These are phyloP conservation scores for Osmerus mordax DNA, from an alignment of 2,113 vertebrate genomes.

Conservation along the genomic window DNA sequence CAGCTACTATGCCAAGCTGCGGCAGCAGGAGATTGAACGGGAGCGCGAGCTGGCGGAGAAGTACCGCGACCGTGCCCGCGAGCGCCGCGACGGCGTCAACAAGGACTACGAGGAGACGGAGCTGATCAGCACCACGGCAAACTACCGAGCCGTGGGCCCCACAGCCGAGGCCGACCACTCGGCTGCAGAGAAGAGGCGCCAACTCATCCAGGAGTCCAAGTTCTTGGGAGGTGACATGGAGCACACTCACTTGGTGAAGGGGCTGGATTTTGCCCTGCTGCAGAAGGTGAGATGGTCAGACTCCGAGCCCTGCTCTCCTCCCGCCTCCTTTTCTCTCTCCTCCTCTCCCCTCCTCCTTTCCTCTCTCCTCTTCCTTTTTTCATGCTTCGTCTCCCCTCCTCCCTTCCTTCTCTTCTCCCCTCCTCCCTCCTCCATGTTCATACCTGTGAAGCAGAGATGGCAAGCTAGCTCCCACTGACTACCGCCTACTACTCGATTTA, in stretches of 20 bases:
- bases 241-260: constrained; percentile 99
- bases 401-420: too few relatives aligned
- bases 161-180: constrained; percentile 78
- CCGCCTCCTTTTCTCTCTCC: not conserved
- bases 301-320: not conserved
- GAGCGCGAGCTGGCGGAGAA: constrained; percentile 95
- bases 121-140: constrained; percentile 90
- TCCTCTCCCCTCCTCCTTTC: not conserved
- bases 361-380: too few relatives aligned
- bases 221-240: constrained; percentile 99
- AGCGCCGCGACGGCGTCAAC: constrained; percentile 92
- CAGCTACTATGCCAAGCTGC: constrained; percentile 86
- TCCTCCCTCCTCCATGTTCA: too few relatives aligned
- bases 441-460: too few relatives aligned
- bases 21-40: constrained; percentile 93
- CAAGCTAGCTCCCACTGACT: too few relatives aligned
- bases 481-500: too few relatives aligned
- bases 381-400: too few relatives aligned
- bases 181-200: constrained; percentile 92
- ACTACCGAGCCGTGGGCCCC: constrained; percentile 86
- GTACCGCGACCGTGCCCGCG: constrained; percentile 91
- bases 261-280: constrained; percentile 93
- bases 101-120: constrained; percentile 98
- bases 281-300: constrained; percentile 81
- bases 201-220: constrained; percentile 98